These are phyloP conservation scores for Labia minor DNA, from an alignment of 2,888 invertebrate genomes.

Conservation along the genomic window DNA sequence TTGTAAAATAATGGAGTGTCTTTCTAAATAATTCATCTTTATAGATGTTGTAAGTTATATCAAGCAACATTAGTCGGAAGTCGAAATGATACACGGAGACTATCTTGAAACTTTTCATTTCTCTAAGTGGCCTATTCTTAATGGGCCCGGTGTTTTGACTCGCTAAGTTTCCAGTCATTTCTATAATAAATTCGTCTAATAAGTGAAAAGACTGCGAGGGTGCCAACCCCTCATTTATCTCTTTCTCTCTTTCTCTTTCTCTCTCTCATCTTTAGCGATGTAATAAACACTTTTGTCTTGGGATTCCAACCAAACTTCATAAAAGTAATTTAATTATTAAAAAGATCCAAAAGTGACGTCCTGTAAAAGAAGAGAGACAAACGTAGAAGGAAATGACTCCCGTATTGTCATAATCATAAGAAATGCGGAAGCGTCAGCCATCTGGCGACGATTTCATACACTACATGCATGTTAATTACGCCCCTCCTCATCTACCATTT, in stretches of 20 bases:
- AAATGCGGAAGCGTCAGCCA: not conserved
- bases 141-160: not conserved
- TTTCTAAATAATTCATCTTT: too few relatives aligned
- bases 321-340: not conserved
- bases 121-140: not conserved
- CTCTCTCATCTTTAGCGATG: not conserved
- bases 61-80: too few relatives aligned
- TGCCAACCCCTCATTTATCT: too few relatives aligned
- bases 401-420: too few relatives aligned
- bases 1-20: too few relatives aligned
- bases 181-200: not conserved
- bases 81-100: too few relatives aligned
- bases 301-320: not conserved
- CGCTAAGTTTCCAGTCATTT: not conserved
- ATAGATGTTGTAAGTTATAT: too few relatives aligned
- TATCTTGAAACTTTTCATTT: not conserved
- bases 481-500: not conserved
- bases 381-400: too few relatives aligned
- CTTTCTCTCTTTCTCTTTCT: too few relatives aligned
- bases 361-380: too few relatives aligned
- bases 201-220: not conserved
- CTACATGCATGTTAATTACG: not conserved
- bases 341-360: not conserved
- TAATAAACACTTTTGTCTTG: too few relatives aligned
- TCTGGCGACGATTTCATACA: not conserved